Base-by-base conservation (phyloP, 2,797 vertebrate species). In the Rhabdophis nuchalis region DNA sequence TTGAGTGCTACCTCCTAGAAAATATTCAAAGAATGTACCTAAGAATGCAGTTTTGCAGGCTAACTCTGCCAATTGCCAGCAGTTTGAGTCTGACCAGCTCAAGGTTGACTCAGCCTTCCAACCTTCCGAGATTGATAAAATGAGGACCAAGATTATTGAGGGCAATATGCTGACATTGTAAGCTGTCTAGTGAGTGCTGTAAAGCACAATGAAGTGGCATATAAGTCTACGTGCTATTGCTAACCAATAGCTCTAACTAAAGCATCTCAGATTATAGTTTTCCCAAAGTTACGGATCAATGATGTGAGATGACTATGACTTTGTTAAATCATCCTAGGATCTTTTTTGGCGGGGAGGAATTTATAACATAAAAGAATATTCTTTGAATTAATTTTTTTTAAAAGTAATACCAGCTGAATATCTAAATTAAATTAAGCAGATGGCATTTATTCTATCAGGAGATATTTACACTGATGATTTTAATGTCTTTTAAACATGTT, bases 301-400 rank as follows among this genome's bases (percentile, higher is more conserved):
- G 25, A 12, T 25, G 87, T 25, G n/a, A 64, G 10, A 52, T 52
- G 41, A 14, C 16, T 10, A 18, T 46, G n/a, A 46, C 14, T 18
- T 50, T 89, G 16, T 2, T 27, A 64, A 50, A 50, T 16, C n/a
- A 64, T 61, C 8, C 29, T 29, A 23, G 27, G 1, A n/a, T 89
- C 9, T 20, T 64, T 29, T 29, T 23, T 61, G 12, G 0, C 2
- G 1, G 41, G 0, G 27, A 4, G 16, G 14, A 14, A 0, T 2
- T 72, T 72, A 20, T 72, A 72, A 72, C 16, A 72, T 72, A 72
- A 72, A 72, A 36, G 2, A 72, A 36, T 72, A 20, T 72, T 8
- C 32, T 72, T 72, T 72, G 68, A 36, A 72, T 72, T 36, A 36
- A 72, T 60, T 27, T 53, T 56, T 56, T 18, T 6, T 2, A n/a